Evolutionary conservation across 2,888 invertebrate species (phyloP).

Genomic region (Lasioglossum zephyrum): DNA sequence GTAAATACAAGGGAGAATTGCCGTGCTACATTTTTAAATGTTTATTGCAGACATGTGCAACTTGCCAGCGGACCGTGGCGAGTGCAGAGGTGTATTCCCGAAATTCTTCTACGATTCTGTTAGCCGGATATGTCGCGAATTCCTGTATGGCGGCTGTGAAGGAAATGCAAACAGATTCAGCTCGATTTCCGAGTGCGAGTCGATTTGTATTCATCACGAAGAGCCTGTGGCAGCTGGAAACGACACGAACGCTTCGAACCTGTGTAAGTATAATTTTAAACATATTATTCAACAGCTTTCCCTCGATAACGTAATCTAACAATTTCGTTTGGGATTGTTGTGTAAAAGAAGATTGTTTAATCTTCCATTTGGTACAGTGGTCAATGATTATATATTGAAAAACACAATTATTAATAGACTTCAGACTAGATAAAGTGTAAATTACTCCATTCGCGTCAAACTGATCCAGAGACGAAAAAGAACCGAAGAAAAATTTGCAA

Average conservation of each 20-base stretch:
- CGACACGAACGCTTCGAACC: constrained; percentile 79
- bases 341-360: not conserved
- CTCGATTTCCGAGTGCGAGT: constrained; percentile 90
- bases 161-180: constrained; percentile 95
- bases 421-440: not conserved
- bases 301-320: not conserved
- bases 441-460: not conserved
- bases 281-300: not conserved
- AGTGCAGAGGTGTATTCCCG: constrained; percentile 88
- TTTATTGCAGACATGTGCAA: constrained; percentile 89
- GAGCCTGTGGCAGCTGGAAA: constrained; percentile 85
- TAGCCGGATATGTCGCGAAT: constrained; percentile 88
- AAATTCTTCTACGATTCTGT: constrained; percentile 90
- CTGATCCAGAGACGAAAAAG: not conserved
- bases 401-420: too few relatives aligned
- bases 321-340: not conserved
- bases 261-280: constrained; percentile 74
- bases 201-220: constrained; percentile 88
- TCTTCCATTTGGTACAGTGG: not conserved
- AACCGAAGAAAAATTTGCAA: not conserved
- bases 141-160: constrained; percentile 92
- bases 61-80: constrained; percentile 88
- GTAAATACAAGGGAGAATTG: not conserved
- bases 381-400: too few relatives aligned
- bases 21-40: not conserved